phyloP scores from a whole-genome alignment of 2,113 vertebrate species.

The Rhea pennata region DNA sequence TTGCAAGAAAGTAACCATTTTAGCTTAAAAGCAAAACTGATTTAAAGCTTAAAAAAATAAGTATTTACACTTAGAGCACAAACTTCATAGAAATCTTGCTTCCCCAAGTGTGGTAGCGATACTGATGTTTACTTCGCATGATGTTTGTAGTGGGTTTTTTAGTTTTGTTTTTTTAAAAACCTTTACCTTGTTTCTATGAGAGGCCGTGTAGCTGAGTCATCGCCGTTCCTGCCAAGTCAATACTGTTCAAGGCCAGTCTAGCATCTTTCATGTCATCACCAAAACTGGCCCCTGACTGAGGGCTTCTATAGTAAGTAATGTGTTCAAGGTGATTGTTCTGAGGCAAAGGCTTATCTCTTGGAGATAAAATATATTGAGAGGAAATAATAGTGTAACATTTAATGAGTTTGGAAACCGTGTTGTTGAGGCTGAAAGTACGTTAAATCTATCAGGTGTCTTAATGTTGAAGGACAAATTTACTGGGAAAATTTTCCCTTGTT shows the following conservation, averaged over 20 bases:
- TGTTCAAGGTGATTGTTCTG: constrained; percentile 17
- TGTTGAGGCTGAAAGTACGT: background rate
- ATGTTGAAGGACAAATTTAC: background rate
- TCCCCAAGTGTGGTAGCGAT: background rate
- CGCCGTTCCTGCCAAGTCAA: background rate
- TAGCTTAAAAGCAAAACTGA: background rate
- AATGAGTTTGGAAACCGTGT: background rate
- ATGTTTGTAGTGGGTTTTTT: no score
- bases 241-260: background rate
- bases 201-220: background rate
- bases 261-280: background rate
- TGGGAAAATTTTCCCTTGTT: background rate
- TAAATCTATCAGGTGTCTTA: background rate
- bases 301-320: background rate
- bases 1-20: background rate
- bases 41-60: background rate
- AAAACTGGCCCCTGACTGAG: background rate
- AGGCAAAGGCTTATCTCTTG: background rate
- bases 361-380: background rate
- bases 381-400: background rate
- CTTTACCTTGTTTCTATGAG: background rate
- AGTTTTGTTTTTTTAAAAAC: background rate
- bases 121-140: background rate
- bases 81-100: background rate
- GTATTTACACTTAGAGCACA: background rate